Base-by-base conservation (phyloP, 2,797 vertebrate species). In the Geotrypetes seraphini region DNA sequence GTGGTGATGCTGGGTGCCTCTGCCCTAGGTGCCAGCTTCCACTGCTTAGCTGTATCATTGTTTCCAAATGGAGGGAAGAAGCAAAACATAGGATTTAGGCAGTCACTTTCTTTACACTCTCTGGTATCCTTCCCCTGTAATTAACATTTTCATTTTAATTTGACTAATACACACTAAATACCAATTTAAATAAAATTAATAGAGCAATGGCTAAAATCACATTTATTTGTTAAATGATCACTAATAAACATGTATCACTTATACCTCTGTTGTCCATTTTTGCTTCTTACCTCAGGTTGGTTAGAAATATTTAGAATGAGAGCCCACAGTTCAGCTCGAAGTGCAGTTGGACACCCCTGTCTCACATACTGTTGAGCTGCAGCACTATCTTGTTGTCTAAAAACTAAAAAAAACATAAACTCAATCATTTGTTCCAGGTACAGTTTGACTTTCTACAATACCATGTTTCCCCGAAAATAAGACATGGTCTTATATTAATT, bases 281-380 rank as follows among this genome's bases (percentile, higher is more conserved):
- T 32, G 7, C 23, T 15, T 18, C 74, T 75, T 80, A 97, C 95
- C 91, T 95, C 92, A 6, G 88, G 83, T 44, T 92, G 87, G 63
- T 87, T 89, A 16, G 86, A 90, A 47, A 88, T 74, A 60, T 95
- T 97, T 12, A 99, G 75, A 52, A 93, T 90, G 57, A 99, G 88
- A 10, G 87, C 84, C 95, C 95, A 99, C 27, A 97, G 60, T 27
- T 92, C 89, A 2, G 92, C 91, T 30, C 95, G 73, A 16, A 96
- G 83, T 3, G 87, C 91, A 0, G 86, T 99, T 36, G 94, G 88
- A 29, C 91, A 96, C 36, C 96, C 96, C 66, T 89, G 92, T 21
- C 92, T 83, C 69, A 93, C 76, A 50, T 96, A 99, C 42, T 97
- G 93, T 53, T 97, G 93, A 8, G 94, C 93, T 3, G 91, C 91